Conservation (phyloP, 1,140 invertebrate genomes). For the Adoxophyes honmai region DNA sequence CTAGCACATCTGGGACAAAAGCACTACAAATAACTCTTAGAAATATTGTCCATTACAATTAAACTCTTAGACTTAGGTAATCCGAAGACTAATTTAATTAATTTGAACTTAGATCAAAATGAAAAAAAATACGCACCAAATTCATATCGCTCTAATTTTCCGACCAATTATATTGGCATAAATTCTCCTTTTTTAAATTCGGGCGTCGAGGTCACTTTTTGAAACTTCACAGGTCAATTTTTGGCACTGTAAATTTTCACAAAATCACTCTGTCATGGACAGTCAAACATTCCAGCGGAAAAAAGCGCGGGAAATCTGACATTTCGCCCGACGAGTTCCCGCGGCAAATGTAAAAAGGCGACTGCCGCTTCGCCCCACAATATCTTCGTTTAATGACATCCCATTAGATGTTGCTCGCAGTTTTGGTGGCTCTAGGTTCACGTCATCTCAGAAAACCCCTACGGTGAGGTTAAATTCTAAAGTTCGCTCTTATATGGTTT, state of each 20-base stretch:
- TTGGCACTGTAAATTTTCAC: not conserved
- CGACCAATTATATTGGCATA: not conserved
- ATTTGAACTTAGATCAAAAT: no score
- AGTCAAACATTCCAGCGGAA: conserved; percentile 23
- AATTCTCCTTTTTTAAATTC: not conserved
- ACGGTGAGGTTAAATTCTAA: no score
- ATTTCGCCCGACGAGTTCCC: conserved; percentile 43
- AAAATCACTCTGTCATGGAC: not conserved
- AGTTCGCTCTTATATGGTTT: no score
- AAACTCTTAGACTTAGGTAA: no score
- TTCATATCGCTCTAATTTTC: not conserved
- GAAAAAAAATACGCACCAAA: conserved; percentile 8
- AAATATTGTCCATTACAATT: no score
- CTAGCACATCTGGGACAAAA: no score
- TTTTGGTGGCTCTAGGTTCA: conserved; percentile 20
- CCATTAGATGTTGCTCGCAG: not conserved
- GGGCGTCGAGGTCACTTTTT: not conserved
- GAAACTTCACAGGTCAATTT: not conserved
- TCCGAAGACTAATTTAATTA: no score
- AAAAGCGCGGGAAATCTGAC: conserved; percentile 24
- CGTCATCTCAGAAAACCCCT: no score
- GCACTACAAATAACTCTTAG: no score
- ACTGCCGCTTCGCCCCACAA: conserved; percentile 26
- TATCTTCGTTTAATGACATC: no score
- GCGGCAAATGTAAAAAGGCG: conserved; percentile 32